A percentile compares a stretch with the other conserved stretches of the same genome.
Evolutionary conservation across 2,888 invertebrate species (phyloP).

Genomic region (Ormia ochracea): DNA sequence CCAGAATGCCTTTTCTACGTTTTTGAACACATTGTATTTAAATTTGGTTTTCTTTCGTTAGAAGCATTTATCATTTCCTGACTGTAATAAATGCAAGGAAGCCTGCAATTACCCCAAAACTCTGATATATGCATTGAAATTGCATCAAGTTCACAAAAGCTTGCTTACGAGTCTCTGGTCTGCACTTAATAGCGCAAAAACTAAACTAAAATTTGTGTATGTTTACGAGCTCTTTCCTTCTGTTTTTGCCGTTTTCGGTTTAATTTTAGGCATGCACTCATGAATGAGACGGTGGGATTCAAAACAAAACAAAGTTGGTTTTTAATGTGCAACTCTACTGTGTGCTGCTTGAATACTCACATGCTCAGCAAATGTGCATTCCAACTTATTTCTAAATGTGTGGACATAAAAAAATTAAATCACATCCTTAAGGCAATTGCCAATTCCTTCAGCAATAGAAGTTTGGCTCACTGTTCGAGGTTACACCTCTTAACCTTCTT

Average conservation of each 20-base stretch:
- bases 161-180: not conserved
- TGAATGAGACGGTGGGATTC: not conserved
- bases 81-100: constrained; percentile 40
- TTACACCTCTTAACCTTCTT: constrained; percentile 28
- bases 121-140: constrained; percentile 43
- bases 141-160: constrained; percentile 22
- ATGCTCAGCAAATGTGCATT: not conserved
- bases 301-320: not conserved
- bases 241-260: no score
- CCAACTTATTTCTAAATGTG: not conserved
- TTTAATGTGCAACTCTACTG: not conserved
- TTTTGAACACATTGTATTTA: not conserved
- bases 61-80: constrained; percentile 49
- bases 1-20: not conserved
- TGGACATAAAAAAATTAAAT: not conserved
- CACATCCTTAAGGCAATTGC: constrained; percentile 26
- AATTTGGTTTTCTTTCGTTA: constrained; percentile 6
- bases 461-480: constrained; percentile 3
- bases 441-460: not conserved
- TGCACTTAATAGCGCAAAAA: not conserved
- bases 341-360: not conserved
- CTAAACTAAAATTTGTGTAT: not conserved
- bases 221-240: not conserved
- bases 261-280: not conserved
- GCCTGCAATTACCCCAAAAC: constrained; percentile 56